These are phyloP conservation scores for Jaculus jaculus DNA, from an alignment of 2,113 vertebrate genomes.

Conservation along the genomic window DNA sequence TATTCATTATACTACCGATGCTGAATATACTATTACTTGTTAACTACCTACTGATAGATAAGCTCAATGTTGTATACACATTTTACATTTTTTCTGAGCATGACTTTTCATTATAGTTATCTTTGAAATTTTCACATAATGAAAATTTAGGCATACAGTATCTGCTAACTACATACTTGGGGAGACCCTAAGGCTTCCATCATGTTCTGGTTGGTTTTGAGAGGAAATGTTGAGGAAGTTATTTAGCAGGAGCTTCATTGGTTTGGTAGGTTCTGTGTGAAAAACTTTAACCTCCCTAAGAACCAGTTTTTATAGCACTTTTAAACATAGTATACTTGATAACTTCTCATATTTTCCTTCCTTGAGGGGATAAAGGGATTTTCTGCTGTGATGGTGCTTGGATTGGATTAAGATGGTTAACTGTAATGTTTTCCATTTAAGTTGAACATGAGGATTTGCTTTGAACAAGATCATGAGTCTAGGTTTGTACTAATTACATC, in stretches of 20 bases:
- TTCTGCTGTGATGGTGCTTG: background rate
- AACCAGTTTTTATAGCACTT: background rate
- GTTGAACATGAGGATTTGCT: background rate
- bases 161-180: background rate
- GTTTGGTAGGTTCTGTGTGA: background rate
- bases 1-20: background rate
- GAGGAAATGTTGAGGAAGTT: background rate
- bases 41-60: background rate
- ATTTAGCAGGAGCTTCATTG: background rate
- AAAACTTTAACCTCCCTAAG: background rate
- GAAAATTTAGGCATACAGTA: background rate
- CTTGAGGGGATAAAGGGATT: background rate
- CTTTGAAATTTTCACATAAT: background rate
- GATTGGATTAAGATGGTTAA: background rate
- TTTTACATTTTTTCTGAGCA: background rate
- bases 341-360: background rate
- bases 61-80: background rate
- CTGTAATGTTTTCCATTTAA: background rate
- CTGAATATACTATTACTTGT: background rate
- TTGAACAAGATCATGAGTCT: background rate
- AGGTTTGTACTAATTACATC: constrained; percentile 3
- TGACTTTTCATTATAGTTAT: background rate
- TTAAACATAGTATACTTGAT: background rate
- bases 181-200: background rate
- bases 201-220: background rate